Percentiles rank a stretch among this genome's conserved stretches.
These are phyloP conservation scores for Sebastes variabilis DNA, from an alignment of 2,797 vertebrate genomes.

Conservation along the genomic window DNA sequence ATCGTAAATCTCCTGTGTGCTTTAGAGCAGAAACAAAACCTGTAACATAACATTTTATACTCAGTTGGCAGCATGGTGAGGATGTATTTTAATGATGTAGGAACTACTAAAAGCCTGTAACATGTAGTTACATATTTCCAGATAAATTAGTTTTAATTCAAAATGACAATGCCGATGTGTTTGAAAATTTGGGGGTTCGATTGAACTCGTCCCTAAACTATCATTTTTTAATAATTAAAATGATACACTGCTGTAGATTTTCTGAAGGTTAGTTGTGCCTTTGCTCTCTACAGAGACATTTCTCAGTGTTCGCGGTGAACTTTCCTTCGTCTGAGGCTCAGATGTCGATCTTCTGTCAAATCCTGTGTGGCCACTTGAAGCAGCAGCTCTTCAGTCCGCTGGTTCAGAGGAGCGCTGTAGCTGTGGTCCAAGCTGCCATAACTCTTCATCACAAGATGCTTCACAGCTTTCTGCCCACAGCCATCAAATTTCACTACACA, in stretches of 20 bases:
- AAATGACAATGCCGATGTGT: not conserved
- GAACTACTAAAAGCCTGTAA: not conserved
- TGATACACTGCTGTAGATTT: not conserved
- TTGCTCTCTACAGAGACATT: slow-evolving; percentile 81
- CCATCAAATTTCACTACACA: slow-evolving; percentile 85
- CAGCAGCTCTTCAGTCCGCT: slow-evolving; percentile 70
- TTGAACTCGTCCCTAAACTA: not conserved
- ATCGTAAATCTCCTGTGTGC: not conserved
- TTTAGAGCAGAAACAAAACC: slow-evolving; percentile 1
- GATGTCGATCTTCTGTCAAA: slow-evolving; percentile 83
- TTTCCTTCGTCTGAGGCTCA: slow-evolving; percentile 82
- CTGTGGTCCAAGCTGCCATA: slow-evolving; percentile 78
- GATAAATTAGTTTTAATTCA: not conserved
- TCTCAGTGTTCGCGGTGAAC: slow-evolving; percentile 86
- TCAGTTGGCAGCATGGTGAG: not conserved
- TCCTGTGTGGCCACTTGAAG: slow-evolving; percentile 81
- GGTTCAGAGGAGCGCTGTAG: slow-evolving; percentile 67
- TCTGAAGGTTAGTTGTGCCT: not conserved
- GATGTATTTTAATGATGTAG: not conserved
- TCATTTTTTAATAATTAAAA: not conserved
- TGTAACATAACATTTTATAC: slow-evolving; percentile 1
- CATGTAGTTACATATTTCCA: not conserved
- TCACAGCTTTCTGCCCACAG: slow-evolving; percentile 82
- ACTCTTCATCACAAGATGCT: slow-evolving; percentile 80
- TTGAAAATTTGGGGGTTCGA: not conserved